Evolutionary conservation across 2,888 invertebrate species (phyloP).

Genomic region (Metallyticus violacea): DNA sequence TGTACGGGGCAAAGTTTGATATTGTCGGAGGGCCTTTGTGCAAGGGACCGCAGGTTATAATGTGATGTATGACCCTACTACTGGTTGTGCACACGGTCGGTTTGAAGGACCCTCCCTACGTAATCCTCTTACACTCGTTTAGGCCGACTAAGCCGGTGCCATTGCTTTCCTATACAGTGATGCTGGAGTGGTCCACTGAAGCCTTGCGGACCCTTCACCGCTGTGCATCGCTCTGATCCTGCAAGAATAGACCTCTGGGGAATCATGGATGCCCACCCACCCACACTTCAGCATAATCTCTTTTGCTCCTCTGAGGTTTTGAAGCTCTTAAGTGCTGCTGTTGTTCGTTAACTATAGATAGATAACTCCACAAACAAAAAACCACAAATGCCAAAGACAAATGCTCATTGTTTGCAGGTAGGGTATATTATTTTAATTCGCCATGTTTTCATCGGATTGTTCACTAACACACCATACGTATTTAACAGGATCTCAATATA

Average conservation of each 20-base stretch:
- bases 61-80: slow-evolving; percentile 1
- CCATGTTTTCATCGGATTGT: too few species aligned
- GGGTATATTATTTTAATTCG: too few species aligned
- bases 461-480: too few species aligned
- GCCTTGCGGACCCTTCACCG: too few species aligned
- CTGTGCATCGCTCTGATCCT: neutral
- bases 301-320: neutral
- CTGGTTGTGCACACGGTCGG: neutral
- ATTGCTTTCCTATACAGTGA: neutral
- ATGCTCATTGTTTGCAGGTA: too few species aligned
- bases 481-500: too few species aligned
- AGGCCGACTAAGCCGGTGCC: neutral
- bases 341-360: neutral
- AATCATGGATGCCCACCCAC: neutral
- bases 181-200: neutral
- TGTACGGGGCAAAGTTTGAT: neutral
- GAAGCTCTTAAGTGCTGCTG: too few species aligned
- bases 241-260: neutral
- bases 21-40: neutral
- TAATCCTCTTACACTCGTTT: slow-evolving; percentile 4
- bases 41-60: neutral
- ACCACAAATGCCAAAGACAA: too few species aligned
- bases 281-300: neutral
- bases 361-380: neutral
- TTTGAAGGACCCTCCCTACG: neutral